phyloP scores from a whole-genome alignment of 2,797 vertebrate genomes.

The Oreortyx pictus region DNA sequence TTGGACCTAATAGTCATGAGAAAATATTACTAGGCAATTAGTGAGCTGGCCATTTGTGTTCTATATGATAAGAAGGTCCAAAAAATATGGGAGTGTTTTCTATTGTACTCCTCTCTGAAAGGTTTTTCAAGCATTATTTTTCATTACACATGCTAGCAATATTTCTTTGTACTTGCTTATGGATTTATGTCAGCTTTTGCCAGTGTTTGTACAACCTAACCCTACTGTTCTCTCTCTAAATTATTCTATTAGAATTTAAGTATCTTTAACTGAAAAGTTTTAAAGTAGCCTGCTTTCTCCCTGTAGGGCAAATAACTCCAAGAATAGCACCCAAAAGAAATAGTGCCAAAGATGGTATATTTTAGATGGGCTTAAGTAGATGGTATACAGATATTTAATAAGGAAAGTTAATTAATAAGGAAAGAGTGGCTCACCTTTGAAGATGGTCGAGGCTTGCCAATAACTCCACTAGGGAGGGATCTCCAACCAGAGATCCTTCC shows the following conservation, averaged over 20 bases:
- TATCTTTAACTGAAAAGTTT: not conserved
- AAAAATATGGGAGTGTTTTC: not conserved
- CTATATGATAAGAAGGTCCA: slow-evolving; percentile 87
- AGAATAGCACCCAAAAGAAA: no score
- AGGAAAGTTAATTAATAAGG: no score
- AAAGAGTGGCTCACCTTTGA: no score
- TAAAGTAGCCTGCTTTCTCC: not conserved
- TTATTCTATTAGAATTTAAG: not conserved
- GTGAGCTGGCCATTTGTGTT: slow-evolving; percentile 94
- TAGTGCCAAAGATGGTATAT: no score
- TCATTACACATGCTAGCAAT: rapidly evolving
- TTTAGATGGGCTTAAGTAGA: no score
- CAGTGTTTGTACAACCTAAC: not conserved
- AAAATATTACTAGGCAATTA: slow-evolving; percentile 90
- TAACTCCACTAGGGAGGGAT: no score
- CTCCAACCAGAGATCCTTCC: no score
- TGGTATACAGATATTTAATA: no score
- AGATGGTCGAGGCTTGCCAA: no score
- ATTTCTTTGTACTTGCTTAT: not conserved
- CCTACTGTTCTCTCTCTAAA: not conserved
- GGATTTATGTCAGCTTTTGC: not conserved
- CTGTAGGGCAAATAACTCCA: no score
- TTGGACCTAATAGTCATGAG: slow-evolving; percentile 95
- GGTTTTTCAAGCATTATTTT: not conserved
- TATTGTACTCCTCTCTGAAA: not conserved